Evolutionary conservation across 2,797 vertebrate genomes (phyloP), one percentile per base, ranked within the genome.

Genomic region (Tapirus indicus): DNA sequence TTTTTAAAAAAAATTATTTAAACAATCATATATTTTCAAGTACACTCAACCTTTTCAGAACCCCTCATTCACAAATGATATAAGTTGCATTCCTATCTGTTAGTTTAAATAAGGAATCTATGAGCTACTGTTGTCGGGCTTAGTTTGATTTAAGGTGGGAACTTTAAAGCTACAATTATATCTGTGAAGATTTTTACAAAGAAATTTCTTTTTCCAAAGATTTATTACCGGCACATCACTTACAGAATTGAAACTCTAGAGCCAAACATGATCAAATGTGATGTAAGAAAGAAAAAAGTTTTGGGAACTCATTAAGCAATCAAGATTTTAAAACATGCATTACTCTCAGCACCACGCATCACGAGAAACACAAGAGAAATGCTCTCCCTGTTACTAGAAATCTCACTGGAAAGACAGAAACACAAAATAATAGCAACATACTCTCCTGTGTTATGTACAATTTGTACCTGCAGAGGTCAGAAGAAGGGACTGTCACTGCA

Each of bases 381-480:
- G 27, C 8, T 14, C 2, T 3, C 25, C 21, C 23, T 9, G 18
- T 75, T 62, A 62, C 25, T 56, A 89, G 29, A 41, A 82, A 74
- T 93, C 64, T 97, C 79, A 68, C 0, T 62, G 41, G 62, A 12
- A 96, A 96, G 69, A 41, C 49, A 58, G 25, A 95, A 93, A 94
- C 8, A 64, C 64, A 62, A 93, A 77, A 88, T 38, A 89, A 80
- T 17, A 90, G 32, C 32, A 85, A 20, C 18, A 29, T 27, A 47
- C 60, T 62, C 35, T 72, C 17, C 13, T 71, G 20, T 47, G 35
- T 66, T 60, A 41, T 2, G 0, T 82, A 64, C 14, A 88, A 17
- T 58, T 77, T 97, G 54, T 78, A 91, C 10, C 32, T 72, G 68
- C 75, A 14, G 27, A 84, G 41, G 60, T 95, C 32, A 93, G 14